Evolutionary conservation across 2,113 vertebrate species (phyloP), one percentile per base, ranked within the genome.

Genomic region (Triplophysa tibetana): DNA sequence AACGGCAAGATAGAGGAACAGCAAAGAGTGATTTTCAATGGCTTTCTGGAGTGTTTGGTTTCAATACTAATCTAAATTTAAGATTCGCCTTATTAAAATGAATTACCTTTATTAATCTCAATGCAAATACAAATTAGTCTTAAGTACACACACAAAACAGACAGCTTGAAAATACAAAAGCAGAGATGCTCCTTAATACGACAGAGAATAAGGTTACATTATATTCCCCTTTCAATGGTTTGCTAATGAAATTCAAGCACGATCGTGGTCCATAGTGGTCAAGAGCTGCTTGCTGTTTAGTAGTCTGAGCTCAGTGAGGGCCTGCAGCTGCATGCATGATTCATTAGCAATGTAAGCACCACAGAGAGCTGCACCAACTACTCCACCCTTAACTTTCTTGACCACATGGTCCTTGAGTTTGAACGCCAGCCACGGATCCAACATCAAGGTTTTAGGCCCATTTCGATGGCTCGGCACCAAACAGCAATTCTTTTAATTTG

Each of bases 251-350:
- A 79, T 66, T 63, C 65, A 70, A 62, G 52, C 69, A 70, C 2
- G 45, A 56, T 43, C 3, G 14, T 17, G 54, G 60, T 67, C 60
- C 78, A 73, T 26, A 80, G 75, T 75, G 66, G 73, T 70, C 70
- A 61, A 81, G 72, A 33, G 72, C 56, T 19, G 60, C 61, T 73
- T 29, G 68, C 21, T 43, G 65, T 70, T 64, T 83, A 83, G 73
- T 65, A 65, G 65, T 70, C 70, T 58, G 63, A 70, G 58, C 60
- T 70, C 72, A 77, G 60, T 50, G 73, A 66, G 77, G 72, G 74
- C 81, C 38, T 74, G 73, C 68, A 75, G 75, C 78, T 68, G 70
- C 70, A 70, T 83, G 78, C 74, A 75, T 85, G 72, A 83, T 83
- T 83, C 75, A 85, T 83, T 45, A 74, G 64, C 73, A 60, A 70